Percentiles rank a stretch among this genome's conserved stretches.
These are phyloP conservation scores for Actias luna DNA, from an alignment of 2,888 invertebrate genomes.

Conservation along the genomic window DNA sequence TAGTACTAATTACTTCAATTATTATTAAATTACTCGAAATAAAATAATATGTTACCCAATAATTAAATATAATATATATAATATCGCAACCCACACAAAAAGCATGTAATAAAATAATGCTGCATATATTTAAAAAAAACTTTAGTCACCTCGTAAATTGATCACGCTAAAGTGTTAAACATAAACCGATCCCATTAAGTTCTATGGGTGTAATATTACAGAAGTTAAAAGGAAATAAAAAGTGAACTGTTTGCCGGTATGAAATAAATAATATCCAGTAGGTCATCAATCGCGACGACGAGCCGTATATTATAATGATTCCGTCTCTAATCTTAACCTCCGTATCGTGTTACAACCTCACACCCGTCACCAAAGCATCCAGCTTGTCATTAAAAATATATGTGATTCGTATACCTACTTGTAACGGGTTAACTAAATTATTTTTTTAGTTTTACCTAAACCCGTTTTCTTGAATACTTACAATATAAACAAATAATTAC, in stretches of 20 bases:
- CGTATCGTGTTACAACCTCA: slow-evolving; percentile 55
- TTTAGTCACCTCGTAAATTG: slow-evolving; percentile 28
- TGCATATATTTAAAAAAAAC: background rate
- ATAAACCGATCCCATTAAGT: slow-evolving; percentile 30
- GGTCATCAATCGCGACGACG: slow-evolving; percentile 71
- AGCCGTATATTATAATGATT: slow-evolving; percentile 59
- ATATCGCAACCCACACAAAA: background rate
- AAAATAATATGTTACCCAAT: background rate
- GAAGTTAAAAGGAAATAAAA: slow-evolving; percentile 52
- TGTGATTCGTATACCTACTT: slow-evolving; percentile 19
- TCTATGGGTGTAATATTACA: slow-evolving; percentile 47
- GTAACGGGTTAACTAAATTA: background rate
- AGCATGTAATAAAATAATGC: background rate
- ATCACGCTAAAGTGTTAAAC: slow-evolving; percentile 26
- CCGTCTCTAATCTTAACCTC: slow-evolving; percentile 49
- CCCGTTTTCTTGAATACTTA: background rate
- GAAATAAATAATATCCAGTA: slow-evolving; percentile 65
- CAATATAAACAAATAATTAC: background rate
- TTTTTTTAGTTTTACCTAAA: background rate
- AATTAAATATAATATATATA: background rate
- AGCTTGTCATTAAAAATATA: slow-evolving; percentile 43
- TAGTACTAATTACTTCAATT: no score
- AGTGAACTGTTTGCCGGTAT: slow-evolving; percentile 43
- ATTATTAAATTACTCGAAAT: no score
- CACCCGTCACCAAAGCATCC: slow-evolving; percentile 47